Evolutionary conservation across 2,113 vertebrate species (phyloP).

Genomic region (Anoplopoma fimbria): DNA sequence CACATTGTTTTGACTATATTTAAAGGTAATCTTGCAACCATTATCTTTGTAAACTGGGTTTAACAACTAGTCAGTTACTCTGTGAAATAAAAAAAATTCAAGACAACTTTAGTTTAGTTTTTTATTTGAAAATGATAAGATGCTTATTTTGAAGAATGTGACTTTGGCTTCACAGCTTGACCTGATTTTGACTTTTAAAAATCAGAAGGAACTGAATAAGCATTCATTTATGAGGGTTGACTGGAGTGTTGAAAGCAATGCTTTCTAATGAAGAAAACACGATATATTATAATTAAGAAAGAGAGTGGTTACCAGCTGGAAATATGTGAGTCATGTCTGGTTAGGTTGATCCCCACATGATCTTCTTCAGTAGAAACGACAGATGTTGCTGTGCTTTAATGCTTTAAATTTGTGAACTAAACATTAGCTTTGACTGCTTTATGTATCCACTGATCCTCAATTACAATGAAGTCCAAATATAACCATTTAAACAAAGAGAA

Average conservation of each 20-base stretch:
- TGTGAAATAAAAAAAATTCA: neutral
- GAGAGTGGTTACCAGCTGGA: constrained; percentile 9
- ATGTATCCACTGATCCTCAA: constrained; percentile 14
- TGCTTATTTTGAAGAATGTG: neutral
- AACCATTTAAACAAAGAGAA: constrained; percentile 45
- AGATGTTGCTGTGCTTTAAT: neutral
- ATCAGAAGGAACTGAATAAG: neutral
- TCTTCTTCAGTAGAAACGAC: constrained; percentile 20
- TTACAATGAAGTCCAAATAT: constrained; percentile 40
- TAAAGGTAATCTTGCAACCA: too few relatives aligned
- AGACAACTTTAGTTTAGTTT: neutral
- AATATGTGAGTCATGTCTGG: constrained; percentile 35
- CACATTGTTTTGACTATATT: too few relatives aligned
- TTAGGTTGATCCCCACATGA: constrained; percentile 11
- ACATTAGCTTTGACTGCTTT: neutral
- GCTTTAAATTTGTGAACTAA: neutral
- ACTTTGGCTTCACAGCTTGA: neutral
- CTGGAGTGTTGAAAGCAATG: neutral
- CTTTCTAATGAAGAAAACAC: neutral
- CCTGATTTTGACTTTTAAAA: neutral
- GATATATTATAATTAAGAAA: constrained; percentile 11
- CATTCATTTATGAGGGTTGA: neutral
- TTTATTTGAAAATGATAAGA: neutral
- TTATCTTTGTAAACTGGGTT: too few relatives aligned
- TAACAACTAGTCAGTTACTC: neutral